These are phyloP conservation scores for Pyralis farinalis DNA, from an alignment of 2,888 invertebrate species.

Conservation along the genomic window DNA sequence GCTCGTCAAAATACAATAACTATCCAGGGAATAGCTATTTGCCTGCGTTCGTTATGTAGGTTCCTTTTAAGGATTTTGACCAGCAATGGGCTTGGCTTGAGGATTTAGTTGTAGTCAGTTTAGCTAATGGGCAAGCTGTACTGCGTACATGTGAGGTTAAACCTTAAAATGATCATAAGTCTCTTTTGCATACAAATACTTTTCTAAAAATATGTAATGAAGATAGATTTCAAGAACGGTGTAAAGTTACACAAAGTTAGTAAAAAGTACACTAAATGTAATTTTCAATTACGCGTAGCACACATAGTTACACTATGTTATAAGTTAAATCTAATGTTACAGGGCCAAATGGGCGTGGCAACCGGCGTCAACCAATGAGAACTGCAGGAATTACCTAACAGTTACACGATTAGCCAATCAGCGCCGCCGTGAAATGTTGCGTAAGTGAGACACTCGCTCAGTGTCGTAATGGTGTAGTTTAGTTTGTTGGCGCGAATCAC, in stretches of 20 bases:
- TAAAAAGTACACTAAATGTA: background rate
- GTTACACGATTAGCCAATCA: slow-evolving; percentile 48
- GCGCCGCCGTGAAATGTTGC: slow-evolving; percentile 33
- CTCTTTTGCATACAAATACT: too few species aligned
- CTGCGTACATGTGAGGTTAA: too few species aligned
- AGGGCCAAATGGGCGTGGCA: slow-evolving; percentile 56
- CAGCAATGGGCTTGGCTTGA: too few species aligned
- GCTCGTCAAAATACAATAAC: too few species aligned
- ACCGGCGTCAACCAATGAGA: slow-evolving; percentile 44
- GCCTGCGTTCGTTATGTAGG: too few species aligned
- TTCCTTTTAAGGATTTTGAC: too few species aligned
- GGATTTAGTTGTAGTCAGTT: too few species aligned
- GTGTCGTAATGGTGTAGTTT: slow-evolving; percentile 17
- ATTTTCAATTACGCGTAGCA: background rate
- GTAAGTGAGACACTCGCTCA: slow-evolving; percentile 26
- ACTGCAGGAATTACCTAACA: slow-evolving; percentile 46
- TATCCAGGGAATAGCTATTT: too few species aligned
- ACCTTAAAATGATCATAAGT: too few species aligned
- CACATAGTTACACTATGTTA: slow-evolving; percentile 53
- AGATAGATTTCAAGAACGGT: background rate
- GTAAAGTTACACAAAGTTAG: slow-evolving; percentile 8
- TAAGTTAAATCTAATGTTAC: slow-evolving; percentile 35
- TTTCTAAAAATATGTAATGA: too few species aligned
- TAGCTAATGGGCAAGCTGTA: too few species aligned
- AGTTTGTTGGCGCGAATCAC: slow-evolving; percentile 10